A percentile compares a stretch with the other conserved stretches of the same genome.
Conservation (phyloP, 2,113 vertebrate genomes). For the Tupaia tana region DNA sequence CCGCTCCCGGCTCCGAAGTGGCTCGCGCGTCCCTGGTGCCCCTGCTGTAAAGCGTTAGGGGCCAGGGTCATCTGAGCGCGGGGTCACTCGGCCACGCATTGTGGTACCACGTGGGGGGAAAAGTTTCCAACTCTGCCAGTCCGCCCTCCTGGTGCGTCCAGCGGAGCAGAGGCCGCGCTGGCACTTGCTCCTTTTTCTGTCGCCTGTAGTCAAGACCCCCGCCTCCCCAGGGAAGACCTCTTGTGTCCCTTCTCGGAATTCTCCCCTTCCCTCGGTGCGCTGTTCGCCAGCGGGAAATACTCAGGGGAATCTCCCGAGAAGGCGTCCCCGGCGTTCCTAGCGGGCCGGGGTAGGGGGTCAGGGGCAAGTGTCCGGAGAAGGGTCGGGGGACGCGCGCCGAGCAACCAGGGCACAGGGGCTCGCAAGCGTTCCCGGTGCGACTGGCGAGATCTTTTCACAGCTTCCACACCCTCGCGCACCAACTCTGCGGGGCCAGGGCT, state of each 20-base stretch:
- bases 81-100: constrained; percentile 43
- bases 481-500: not conserved
- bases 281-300: not conserved
- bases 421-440: not conserved
- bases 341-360: not conserved
- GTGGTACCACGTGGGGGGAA: constrained; percentile 45
- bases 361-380: constrained; percentile 16
- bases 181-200: not conserved
- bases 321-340: rapidly evolving
- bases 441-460: not conserved
- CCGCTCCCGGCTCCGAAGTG: not conserved
- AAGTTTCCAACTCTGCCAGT: constrained; percentile 61
- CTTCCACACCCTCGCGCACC: not conserved
- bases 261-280: no score
- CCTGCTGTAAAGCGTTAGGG: not conserved
- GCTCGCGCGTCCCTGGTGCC: not conserved
- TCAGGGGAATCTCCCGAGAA: rapidly evolving
- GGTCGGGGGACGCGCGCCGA: not conserved
- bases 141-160: not conserved
- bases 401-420: not conserved
- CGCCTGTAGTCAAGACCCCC: not conserved
- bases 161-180: not conserved
- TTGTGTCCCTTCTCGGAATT: not conserved
- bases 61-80: not conserved
- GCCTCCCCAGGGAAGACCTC: not conserved